Percentiles rank a stretch among this genome's conserved stretches.
Evolutionary conservation across 2,797 vertebrate species (phyloP).

Genomic region (Hoplostethus atlanticus): DNA sequence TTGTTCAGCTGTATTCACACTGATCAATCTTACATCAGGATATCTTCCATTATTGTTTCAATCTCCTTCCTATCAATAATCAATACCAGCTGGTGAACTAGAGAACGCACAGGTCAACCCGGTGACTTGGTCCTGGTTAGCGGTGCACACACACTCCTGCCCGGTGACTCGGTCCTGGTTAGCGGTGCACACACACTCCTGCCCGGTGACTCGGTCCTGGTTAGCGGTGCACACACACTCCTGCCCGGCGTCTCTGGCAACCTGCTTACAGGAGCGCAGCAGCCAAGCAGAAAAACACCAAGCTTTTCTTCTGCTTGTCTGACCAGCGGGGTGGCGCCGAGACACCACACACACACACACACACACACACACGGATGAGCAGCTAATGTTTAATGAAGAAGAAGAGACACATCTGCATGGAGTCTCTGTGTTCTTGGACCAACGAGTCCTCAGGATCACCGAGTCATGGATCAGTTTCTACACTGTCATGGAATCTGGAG

Average conservation of each 20-base stretch:
- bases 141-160: neutral
- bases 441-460: no score
- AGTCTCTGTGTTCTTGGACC: constrained; percentile 49
- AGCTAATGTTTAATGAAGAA: constrained; percentile 77
- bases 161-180: neutral
- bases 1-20: neutral
- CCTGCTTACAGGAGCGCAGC: constrained; percentile 83
- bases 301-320: constrained; percentile 86
- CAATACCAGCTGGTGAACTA: no score
- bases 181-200: neutral
- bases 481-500: no score
- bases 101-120: no score
- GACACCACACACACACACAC: constrained; percentile 56
- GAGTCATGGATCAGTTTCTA: no score
- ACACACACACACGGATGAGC: constrained; percentile 49
- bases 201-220: no score
- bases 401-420: constrained; percentile 77
- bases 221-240: neutral
- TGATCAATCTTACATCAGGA: neutral
- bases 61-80: no score
- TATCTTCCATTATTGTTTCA: no score
- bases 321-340: constrained; percentile 71
- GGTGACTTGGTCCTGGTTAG: no score
- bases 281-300: constrained; percentile 88
- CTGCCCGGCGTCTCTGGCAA: constrained; percentile 68